Evolutionary conservation across 2,113 vertebrate species (phyloP), one percentile per base, ranked within the genome.

Genomic region (Astur gentilis): DNA sequence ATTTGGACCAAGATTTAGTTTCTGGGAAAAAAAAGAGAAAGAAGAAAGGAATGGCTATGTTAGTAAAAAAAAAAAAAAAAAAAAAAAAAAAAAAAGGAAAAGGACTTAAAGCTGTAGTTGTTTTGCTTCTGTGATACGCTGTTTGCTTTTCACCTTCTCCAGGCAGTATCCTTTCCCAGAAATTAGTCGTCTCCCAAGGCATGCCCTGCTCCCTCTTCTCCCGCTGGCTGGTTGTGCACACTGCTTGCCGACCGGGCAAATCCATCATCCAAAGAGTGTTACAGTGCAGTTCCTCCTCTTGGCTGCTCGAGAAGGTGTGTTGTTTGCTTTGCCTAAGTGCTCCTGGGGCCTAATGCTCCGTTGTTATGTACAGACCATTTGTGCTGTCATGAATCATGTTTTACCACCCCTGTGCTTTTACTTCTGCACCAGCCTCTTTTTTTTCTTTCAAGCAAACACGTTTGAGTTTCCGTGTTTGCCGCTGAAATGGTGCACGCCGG

Each of bases 331-430:
- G 81, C 92, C 54, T 95, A 95, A 97, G 96, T 96, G 96, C 91
- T 95, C 78, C 85, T 9, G 44, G 83, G 92, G 72, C 92, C 94
- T 95, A 91, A 83, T 90, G 84, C 82, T 57, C 89, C 20, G 84
- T 98, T 97, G 97, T 98, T 98, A 96, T 96, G 97, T 98, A 98
- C 96, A 75, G 90, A 97, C 93, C 87, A 73, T 96, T 98, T 98
- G 96, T 96, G 95, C 94, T 94, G 82, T 90, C 92, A 76, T 95
- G 93, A 98, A 96, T 97, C 93, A 88, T 89, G 66, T 94, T 96
- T 97, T 96, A 94, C 93, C 83, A 81, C 57, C 80, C 79, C 52
- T 80, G 58, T 73, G 75, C 92, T 91, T 96, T 94, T 93, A 70
- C 55, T 96, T 83, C 81, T 89, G 13, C 87, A 70, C 71, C 76